Percentiles rank a stretch among this genome's conserved stretches.
phyloP scores from a whole-genome alignment of 2,797 vertebrate species.

The Hafferia zeledoni region DNA sequence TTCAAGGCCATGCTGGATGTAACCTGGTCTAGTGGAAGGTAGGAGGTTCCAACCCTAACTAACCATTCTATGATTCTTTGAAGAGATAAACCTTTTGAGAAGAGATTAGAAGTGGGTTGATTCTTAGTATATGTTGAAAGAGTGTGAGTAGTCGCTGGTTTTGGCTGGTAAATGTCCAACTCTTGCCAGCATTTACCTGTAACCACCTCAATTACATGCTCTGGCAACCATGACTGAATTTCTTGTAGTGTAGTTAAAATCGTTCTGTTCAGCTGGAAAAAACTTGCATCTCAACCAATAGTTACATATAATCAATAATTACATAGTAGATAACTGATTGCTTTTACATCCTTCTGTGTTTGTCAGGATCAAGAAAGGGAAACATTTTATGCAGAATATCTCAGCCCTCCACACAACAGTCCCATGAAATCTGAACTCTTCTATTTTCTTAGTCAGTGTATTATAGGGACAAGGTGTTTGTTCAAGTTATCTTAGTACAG shows the following conservation, averaged over 20 bases:
- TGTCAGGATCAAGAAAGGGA: neutral
- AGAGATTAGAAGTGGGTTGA: neutral
- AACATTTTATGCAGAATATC: neutral
- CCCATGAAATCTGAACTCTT: neutral
- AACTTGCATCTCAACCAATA: neutral
- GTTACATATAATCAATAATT: neutral
- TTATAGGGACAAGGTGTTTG: neutral
- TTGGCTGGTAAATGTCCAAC: neutral
- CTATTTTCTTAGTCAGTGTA: neutral
- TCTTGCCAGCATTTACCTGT: neutral
- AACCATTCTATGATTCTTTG: neutral
- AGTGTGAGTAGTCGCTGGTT: neutral
- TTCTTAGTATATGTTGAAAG: neutral
- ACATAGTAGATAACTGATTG: neutral
- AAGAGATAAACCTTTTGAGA: neutral
- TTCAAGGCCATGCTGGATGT: neutral
- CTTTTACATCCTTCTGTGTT: neutral
- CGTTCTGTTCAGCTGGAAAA: neutral
- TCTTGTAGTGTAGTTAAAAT: neutral
- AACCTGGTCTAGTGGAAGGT: neutral
- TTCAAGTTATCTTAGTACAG: neutral
- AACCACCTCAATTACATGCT: neutral
- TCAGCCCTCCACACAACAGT: neutral
- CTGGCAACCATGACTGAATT: neutral
- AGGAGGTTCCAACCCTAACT: neutral